phyloP scores from a whole-genome alignment of 2,888 invertebrate genomes.

The Melieria picta region DNA sequence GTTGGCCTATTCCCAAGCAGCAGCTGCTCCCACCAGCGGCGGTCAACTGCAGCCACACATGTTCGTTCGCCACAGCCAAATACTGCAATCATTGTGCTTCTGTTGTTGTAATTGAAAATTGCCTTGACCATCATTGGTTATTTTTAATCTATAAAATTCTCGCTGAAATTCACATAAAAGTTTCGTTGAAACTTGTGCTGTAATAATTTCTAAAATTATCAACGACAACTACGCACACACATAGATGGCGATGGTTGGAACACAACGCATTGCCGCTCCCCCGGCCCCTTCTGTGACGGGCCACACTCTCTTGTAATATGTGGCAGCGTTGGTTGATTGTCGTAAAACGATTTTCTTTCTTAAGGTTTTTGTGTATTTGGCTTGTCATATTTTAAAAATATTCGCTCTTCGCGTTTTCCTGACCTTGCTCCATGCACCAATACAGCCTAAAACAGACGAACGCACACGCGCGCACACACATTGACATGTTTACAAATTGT shows the following conservation, averaged over 20 bases:
- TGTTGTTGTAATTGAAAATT: background rate
- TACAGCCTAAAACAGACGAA: too few species aligned
- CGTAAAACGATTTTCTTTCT: too few species aligned
- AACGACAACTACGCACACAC: background rate
- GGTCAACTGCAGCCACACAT: background rate
- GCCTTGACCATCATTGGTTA: conserved; percentile 1
- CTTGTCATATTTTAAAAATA: too few species aligned
- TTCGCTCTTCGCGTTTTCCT: conserved; percentile 6
- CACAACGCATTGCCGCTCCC: too few species aligned
- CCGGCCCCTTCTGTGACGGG: too few species aligned
- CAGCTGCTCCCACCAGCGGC: too few species aligned
- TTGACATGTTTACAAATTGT: background rate
- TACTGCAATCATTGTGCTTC: background rate
- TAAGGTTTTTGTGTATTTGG: too few species aligned
- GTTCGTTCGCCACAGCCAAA: background rate
- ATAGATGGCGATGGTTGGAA: background rate
- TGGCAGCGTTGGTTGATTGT: too few species aligned
- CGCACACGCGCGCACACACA: background rate
- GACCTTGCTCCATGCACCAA: conserved; percentile 14
- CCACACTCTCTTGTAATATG: too few species aligned
- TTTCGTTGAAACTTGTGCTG: background rate
- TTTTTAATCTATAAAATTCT: background rate
- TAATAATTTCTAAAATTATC: conserved; percentile 7
- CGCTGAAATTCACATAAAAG: background rate
- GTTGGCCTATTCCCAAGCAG: too few species aligned